Evolutionary conservation across 2,888 invertebrate species (phyloP).

Genomic region (Himalopsyche kuldschensis): DNA sequence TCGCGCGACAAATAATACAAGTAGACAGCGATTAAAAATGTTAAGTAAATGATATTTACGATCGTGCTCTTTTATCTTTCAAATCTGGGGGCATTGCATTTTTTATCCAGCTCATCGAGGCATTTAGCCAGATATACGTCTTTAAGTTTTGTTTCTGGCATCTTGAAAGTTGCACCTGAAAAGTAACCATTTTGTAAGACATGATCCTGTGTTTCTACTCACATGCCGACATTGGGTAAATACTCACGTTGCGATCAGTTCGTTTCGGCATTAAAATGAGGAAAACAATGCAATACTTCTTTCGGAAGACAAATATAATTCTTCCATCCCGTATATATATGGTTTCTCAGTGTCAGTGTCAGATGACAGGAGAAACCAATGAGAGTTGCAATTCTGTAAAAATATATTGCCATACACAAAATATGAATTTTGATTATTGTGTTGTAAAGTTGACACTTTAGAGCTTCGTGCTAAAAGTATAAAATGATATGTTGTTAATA

Average conservation of each 20-base stretch:
- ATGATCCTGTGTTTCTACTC: not conserved
- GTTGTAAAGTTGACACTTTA: not conserved
- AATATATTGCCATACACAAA: not conserved
- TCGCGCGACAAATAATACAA: not conserved
- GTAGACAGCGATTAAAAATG: not conserved
- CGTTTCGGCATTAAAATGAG: not conserved
- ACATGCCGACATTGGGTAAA: not conserved
- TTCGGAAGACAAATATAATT: not conserved
- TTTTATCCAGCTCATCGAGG: constrained; percentile 61
- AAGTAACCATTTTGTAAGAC: not conserved
- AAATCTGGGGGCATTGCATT: constrained; percentile 56
- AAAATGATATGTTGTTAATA: too few species aligned
- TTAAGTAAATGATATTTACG: constrained; percentile 50
- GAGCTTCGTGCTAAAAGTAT: too few species aligned
- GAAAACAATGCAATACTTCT: not conserved
- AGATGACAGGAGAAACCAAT: not conserved
- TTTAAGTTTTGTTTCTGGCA: constrained; percentile 56
- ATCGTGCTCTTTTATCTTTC: constrained; percentile 55
- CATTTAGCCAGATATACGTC: constrained; percentile 61
- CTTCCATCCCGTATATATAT: not conserved
- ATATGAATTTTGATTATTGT: not conserved
- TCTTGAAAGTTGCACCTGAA: constrained; percentile 42
- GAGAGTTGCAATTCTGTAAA: not conserved
- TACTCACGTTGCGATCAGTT: not conserved
- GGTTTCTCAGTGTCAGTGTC: not conserved